A percentile compares a stretch with the other conserved stretches of the same genome.
These are phyloP conservation scores for Psammodynastes pulverulentus DNA, from an alignment of 2,113 vertebrate species.

Conservation along the genomic window DNA sequence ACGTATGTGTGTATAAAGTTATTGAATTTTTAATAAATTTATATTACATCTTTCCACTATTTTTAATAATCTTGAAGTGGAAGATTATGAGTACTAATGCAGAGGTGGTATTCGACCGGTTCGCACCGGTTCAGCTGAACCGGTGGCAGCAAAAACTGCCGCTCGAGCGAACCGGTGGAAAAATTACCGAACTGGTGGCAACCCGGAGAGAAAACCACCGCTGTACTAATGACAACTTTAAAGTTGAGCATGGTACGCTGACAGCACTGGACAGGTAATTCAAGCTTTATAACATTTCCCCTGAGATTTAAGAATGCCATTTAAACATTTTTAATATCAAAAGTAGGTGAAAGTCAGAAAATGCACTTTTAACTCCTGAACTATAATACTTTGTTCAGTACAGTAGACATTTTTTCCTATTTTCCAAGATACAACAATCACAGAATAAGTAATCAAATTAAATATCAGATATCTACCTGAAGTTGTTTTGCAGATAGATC, in stretches of 20 bases:
- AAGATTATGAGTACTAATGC: background rate
- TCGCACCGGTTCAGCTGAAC: no score
- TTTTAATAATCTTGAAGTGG: background rate
- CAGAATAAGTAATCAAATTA: background rate
- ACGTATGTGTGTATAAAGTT: background rate
- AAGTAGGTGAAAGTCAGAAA: background rate
- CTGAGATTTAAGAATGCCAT: background rate
- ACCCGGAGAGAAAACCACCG: no score
- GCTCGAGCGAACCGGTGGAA: no score
- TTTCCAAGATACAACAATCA: background rate
- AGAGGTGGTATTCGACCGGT: no score
- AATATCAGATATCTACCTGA: slow-evolving; percentile 75
- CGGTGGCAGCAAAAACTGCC: no score
- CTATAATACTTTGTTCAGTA: background rate
- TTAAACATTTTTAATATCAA: background rate
- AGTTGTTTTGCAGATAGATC: slow-evolving; percentile 93
- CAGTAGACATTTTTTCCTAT: background rate
- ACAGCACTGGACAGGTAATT: background rate
- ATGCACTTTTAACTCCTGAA: background rate
- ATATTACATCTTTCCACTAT: background rate
- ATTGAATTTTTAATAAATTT: background rate
- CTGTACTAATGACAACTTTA: background rate
- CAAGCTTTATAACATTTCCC: background rate
- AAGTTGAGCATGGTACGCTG: background rate
- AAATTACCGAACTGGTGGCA: no score